Evolutionary conservation across 2,888 invertebrate species (phyloP), one percentile per base, ranked within the genome.

Genomic region (Ochropleura plecta): DNA sequence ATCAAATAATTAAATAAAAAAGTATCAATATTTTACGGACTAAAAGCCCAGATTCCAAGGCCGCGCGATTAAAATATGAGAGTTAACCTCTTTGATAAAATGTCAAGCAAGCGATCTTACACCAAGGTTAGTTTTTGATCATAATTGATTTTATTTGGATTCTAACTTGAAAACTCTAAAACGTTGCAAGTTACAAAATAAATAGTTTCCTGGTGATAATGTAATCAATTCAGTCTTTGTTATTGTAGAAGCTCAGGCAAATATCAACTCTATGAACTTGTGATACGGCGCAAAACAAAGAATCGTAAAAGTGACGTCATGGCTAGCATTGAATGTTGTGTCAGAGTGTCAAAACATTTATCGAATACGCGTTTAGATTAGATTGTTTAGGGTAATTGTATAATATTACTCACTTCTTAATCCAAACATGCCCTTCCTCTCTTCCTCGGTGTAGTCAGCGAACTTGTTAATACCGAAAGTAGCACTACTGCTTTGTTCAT

Each of bases 391-490:
- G 7, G 14, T 16, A 40, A 63, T 20, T 49, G 0, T 12, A 49
- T 42, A 71, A 63, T 63, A 0, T 9, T 72, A 86, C 87, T 88
- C 16, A 86, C 78, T 69, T 63, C 16, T 67, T 6, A 77, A 49
- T 76, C 91, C 90, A 49, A 51, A 68, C 85, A 90, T 81, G 4
- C n/a, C 6, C 59, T 83, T 73, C 5, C 65, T 68, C 63, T 92
- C 90, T 6, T 90, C 89, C 0, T 82, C 77, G 0, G 92, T 91
- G 51, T 89, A 90, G 83, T 93, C 93, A 9, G 93, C 86, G 14
- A 92, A 91, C 72, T 90, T 78, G 51, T 92, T 93, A 44, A 93
- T 88, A 42, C 84, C 92, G 70, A 76, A 92, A 8, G 83, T 86
- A 5, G 91, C 88, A 18, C 66, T 40, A 0, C 77, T 5, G 49